Evolutionary conservation across 1,140 invertebrate genomes (phyloP).

Genomic region (Saccostrea echinata): DNA sequence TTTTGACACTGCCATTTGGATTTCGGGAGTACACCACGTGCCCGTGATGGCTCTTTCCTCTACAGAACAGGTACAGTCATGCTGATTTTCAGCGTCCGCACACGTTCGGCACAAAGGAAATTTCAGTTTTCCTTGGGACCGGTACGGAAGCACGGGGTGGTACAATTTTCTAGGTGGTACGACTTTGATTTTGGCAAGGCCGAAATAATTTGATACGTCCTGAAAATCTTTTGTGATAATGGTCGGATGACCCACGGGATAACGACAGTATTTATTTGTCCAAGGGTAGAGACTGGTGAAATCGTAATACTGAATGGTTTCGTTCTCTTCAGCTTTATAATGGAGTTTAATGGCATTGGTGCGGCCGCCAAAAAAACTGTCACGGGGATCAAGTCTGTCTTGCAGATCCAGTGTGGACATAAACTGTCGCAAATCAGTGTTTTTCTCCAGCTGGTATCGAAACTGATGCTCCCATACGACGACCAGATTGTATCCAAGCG

Average conservation of each 20-base stretch:
- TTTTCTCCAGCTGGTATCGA: not conserved
- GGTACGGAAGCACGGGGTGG: conserved; percentile 51
- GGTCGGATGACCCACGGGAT: conserved; percentile 48
- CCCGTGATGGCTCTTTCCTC: conserved; percentile 72
- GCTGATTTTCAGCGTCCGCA: conserved; percentile 41
- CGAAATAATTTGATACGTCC: conserved; percentile 24
- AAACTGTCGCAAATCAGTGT: conserved; percentile 40
- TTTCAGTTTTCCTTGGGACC: conserved; percentile 48
- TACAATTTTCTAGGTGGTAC: conserved; percentile 45
- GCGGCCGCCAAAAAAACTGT: conserved; percentile 52
- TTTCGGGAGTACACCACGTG: conserved; percentile 78
- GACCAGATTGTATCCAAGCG: not conserved
- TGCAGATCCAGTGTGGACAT: conserved; percentile 36
- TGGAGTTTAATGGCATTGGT: conserved; percentile 55
- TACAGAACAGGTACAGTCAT: conserved; percentile 45
- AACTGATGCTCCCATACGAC: conserved; percentile 53
- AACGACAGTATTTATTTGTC: conserved; percentile 42
- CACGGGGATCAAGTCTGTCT: conserved; percentile 51
- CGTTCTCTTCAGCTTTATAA: conserved; percentile 42
- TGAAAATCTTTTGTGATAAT: conserved; percentile 41
- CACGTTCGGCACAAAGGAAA: conserved; percentile 55
- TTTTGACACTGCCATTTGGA: conserved; percentile 72
- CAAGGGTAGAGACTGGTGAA: conserved; percentile 51
- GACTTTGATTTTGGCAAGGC: conserved; percentile 50
- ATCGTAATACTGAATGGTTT: conserved; percentile 55